Conservation (phyloP, 2,888 invertebrate genomes). For the Euplexia lucipara region DNA sequence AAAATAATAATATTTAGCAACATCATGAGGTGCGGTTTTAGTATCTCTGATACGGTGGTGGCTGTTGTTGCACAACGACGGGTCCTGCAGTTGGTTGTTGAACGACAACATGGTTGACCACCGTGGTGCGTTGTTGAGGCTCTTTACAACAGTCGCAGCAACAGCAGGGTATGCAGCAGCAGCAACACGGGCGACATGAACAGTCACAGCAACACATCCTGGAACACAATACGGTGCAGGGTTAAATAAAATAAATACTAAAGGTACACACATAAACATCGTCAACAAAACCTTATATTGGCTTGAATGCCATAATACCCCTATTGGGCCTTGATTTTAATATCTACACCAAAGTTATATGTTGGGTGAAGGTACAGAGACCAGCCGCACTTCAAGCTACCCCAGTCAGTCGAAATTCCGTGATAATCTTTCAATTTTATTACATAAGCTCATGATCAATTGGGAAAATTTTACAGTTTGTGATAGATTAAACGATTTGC, state of each 20-base stretch:
- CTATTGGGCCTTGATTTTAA: too few species aligned
- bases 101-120: conserved; percentile 64
- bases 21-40: conserved; percentile 3
- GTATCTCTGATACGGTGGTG: conserved; percentile 59
- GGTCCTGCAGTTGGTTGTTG: conserved; percentile 43
- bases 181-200: conserved; percentile 86
- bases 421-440: background rate
- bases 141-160: conserved; percentile 85
- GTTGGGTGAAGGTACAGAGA: too few species aligned
- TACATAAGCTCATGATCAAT: too few species aligned
- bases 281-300: too few species aligned
- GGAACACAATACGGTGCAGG: conserved; percentile 43
- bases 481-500: too few species aligned
- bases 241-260: background rate
- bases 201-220: conserved; percentile 87
- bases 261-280: too few species aligned
- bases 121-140: conserved; percentile 70
- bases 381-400: too few species aligned
- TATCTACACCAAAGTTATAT: too few species aligned
- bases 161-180: conserved; percentile 84
- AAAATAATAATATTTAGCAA: background rate
- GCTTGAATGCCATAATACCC: too few species aligned
- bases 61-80: conserved; percentile 34
- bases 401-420: too few species aligned
- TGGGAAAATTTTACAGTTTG: too few species aligned